Base-by-base conservation (phyloP, 2,113 vertebrate species). In the Tringa solitaria region DNA sequence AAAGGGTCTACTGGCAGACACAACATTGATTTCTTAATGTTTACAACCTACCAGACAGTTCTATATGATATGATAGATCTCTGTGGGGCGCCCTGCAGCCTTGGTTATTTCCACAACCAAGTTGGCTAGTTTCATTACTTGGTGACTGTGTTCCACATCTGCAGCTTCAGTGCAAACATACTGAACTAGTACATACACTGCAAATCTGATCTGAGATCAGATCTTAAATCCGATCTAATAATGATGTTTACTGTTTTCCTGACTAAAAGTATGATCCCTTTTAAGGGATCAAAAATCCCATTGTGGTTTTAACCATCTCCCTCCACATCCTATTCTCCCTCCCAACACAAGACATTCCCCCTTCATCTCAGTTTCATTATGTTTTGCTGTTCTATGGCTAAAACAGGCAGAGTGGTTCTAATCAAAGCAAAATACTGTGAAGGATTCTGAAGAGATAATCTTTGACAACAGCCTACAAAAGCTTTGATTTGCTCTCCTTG, bases 41-140 rank as follows among this genome's bases (percentile, higher is more conserved):
- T 97, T 97, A 93, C 97, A 97, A 90, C 89, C 96, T 92, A 93
- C 78, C 96, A 97, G 97, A 94, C 97, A 97, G 96, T 92, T 98
- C 97, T 92, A 95, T 96, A 95, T 78, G 96, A 96, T 97, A 94
- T 96, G 97, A 98, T 96, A 96, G 97, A 96, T 98, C 96, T 97
- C 97, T 89, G 80, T 81, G 94, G 97, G 95, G 97, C 50, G n/a
- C 95, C 94, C 96, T 97, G 95, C 96, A 98, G 97, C 93, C 96
- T 95, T 96, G 93, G 97, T 97, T 97, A 97, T 96, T 97, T 97
- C 96, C 95, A 96, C 85, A 87, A 54, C 82, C 96, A 97, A 97
- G 90, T 69, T 97, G 97, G 89, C 92, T 96, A 97, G 83, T 95
- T 97, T 87, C 57, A 74, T 96, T 96, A 77, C 86, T 82, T 95